A percentile compares a stretch with the other conserved stretches of the same genome.
Evolutionary conservation across 2,888 invertebrate genomes (phyloP).

Genomic region (Invenusta paracnida): DNA sequence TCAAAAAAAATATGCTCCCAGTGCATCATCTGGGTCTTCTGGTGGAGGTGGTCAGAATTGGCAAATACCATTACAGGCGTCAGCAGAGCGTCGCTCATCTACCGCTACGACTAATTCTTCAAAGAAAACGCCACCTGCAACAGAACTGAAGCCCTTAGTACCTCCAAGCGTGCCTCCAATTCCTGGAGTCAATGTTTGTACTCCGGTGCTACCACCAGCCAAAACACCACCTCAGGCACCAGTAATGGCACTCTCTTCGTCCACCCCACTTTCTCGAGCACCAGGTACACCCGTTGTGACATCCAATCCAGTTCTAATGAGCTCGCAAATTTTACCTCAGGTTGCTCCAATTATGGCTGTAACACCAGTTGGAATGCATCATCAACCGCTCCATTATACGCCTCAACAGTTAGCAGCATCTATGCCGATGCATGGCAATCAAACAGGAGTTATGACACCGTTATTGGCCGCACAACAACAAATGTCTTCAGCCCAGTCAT

Average conservation of each 20-base stretch:
- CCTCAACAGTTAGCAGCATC: background rate
- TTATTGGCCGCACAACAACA: background rate
- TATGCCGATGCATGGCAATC: background rate
- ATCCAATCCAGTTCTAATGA: background rate
- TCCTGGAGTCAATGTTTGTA: constrained; percentile 5
- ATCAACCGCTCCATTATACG: background rate
- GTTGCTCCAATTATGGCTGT: background rate
- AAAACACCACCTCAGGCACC: constrained; percentile 7
- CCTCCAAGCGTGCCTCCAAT: background rate
- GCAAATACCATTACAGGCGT: background rate
- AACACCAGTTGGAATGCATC: background rate
- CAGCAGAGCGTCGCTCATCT: background rate
- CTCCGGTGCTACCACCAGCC: background rate
- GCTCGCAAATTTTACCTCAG: background rate
- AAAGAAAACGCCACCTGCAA: background rate
- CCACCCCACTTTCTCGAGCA: background rate
- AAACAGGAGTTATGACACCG: background rate
- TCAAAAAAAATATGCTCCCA: constrained; percentile 29
- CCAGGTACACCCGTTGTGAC: background rate
- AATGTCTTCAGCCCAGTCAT: background rate
- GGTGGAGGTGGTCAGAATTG: background rate
- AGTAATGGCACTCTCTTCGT: background rate
- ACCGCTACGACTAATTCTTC: background rate
- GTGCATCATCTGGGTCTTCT: background rate
- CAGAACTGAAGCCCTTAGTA: background rate